Percentiles rank a stretch among this genome's conserved stretches.
Evolutionary conservation across 2,888 invertebrate genomes (phyloP).

Genomic region (Dastarcus helophoroides): DNA sequence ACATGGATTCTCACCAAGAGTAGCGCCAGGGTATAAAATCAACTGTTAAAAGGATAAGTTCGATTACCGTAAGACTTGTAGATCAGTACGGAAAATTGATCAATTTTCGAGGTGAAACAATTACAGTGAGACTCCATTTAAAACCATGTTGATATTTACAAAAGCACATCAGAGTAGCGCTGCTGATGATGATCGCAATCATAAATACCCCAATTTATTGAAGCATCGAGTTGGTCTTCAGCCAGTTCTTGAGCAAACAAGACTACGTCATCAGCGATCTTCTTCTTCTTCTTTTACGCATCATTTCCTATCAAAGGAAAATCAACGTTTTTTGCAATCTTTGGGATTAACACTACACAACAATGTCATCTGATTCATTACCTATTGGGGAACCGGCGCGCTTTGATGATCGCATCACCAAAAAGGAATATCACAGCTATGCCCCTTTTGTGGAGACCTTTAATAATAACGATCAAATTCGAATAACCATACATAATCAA

Average conservation of each 20-base stretch:
- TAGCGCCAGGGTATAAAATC: no score
- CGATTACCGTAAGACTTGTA: no score
- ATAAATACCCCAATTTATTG: conserved; percentile 6
- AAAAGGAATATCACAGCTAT: conserved; percentile 18
- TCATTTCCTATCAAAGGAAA: conserved; percentile 3
- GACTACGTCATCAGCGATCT: no score
- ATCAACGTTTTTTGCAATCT: conserved; percentile 5
- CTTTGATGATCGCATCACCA: conserved; percentile 16
- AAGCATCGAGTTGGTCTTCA: conserved; percentile 5
- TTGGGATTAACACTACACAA: conserved; percentile 6
- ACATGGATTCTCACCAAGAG: no score
- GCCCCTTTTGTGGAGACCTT: conserved; percentile 16
- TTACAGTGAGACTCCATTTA: conserved; percentile 18
- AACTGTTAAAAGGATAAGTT: no score
- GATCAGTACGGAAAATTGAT: no score
- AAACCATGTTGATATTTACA: no score
- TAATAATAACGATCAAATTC: conserved; percentile 22
- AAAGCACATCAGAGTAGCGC: no score
- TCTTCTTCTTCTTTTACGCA: no score
- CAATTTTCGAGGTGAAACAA: no score
- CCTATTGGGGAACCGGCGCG: conserved; percentile 10
- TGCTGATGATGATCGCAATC: conserved; percentile 6
- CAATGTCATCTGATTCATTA: conserved; percentile 11
- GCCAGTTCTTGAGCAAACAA: conserved; percentile 4
- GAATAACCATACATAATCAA: conserved; percentile 19